Evolutionary conservation across 2,113 vertebrate species (phyloP).

Genomic region (Bombycilla garrulus): DNA sequence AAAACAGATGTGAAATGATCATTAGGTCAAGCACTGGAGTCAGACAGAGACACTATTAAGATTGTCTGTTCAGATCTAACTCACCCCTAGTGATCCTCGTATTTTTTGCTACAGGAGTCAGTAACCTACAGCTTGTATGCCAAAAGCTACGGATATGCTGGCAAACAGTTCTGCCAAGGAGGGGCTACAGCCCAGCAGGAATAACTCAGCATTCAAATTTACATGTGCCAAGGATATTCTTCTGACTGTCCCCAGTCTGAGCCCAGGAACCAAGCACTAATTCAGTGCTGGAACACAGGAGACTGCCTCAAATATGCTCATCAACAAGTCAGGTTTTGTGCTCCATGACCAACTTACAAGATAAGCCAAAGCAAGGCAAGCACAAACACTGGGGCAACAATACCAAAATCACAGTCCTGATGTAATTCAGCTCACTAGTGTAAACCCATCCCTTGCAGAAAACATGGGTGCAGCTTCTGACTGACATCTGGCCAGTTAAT

Average conservation of each 20-base stretch:
- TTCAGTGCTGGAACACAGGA: not conserved
- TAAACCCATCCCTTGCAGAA: not conserved
- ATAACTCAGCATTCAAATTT: rapidly evolving
- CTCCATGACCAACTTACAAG: not conserved
- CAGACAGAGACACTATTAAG: not conserved
- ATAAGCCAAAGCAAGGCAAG: not conserved
- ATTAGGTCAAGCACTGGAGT: not conserved
- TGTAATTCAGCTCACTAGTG: not conserved
- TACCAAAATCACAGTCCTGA: not conserved
- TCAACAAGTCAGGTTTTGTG: not conserved
- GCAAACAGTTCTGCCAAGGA: not conserved
- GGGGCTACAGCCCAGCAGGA: not conserved
- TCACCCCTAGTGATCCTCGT: rapidly evolving
- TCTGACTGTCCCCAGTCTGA: not conserved
- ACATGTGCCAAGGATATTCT: rapidly evolving
- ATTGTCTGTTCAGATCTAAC: not conserved
- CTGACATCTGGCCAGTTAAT: not conserved
- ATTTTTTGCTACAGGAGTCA: not conserved
- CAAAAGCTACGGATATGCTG: not conserved
- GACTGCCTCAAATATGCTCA: rapidly evolving
- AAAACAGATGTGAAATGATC: not conserved
- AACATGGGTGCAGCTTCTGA: rapidly evolving
- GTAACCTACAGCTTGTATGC: not conserved
- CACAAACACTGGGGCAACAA: too few relatives aligned
- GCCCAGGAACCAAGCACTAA: not conserved